Conservation (phyloP, 2,113 vertebrate genomes). For the Prunella fulvescens region DNA sequence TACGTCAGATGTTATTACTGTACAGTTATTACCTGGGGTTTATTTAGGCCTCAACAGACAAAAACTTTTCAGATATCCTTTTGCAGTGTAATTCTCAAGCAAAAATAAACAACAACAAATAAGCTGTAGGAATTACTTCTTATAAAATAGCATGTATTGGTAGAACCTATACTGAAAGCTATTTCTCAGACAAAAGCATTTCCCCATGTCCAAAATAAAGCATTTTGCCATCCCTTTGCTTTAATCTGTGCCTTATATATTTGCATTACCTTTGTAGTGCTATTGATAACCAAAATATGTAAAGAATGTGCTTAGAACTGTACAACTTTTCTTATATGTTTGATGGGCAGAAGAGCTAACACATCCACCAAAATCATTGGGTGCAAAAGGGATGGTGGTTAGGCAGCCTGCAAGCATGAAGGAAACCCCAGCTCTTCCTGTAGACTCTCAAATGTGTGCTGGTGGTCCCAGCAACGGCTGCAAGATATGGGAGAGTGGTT, state of each 20-base stretch:
- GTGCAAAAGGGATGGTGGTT: background rate
- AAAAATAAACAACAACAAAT: background rate
- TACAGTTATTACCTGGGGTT: background rate
- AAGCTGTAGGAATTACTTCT: background rate
- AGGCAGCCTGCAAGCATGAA: background rate
- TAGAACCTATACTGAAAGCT: background rate
- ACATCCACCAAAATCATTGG: background rate
- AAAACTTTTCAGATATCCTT: background rate
- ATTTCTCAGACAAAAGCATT: background rate
- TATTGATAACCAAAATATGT: background rate
- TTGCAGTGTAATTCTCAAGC: background rate
- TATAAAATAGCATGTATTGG: background rate
- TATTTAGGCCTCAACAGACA: background rate
- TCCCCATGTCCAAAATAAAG: background rate
- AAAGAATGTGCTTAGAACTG: background rate
- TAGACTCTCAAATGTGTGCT: background rate
- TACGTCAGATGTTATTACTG: background rate
- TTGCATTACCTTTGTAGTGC: background rate
- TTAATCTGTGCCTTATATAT: background rate
- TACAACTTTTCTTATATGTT: background rate
- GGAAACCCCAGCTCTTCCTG: fast-evolving
- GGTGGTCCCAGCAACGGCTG: background rate
- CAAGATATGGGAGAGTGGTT: background rate
- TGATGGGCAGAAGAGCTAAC: background rate
- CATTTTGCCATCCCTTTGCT: background rate